Percentiles rank a stretch among this genome's conserved stretches.
These are phyloP conservation scores for Calameuta idolon DNA, from an alignment of 2,888 invertebrate genomes.

Conservation along the genomic window DNA sequence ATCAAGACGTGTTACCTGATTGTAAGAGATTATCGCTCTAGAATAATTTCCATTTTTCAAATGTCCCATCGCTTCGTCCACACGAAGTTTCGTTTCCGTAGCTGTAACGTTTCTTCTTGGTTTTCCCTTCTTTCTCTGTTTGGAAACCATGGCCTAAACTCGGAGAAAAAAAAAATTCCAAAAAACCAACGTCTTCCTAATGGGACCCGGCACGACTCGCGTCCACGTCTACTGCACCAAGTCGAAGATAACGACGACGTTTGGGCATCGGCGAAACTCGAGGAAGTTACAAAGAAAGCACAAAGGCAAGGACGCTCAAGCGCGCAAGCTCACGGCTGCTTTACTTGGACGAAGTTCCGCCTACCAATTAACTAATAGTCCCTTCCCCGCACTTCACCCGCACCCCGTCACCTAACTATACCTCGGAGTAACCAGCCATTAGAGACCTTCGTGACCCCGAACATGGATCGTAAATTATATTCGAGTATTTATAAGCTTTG, in stretches of 20 bases:
- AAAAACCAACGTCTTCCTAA: neutral
- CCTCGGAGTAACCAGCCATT: neutral
- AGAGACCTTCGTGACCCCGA: neutral
- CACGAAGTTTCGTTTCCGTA: slow-evolving; percentile 74
- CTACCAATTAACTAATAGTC: neutral
- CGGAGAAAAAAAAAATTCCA: no score
- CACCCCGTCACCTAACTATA: neutral
- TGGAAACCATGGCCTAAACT: neutral
- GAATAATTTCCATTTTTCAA: slow-evolving; percentile 80
- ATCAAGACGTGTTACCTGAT: slow-evolving; percentile 71
- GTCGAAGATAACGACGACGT: neutral
- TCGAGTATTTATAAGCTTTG: neutral
- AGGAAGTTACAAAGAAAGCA: slow-evolving; percentile 18
- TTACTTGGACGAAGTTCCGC: neutral
- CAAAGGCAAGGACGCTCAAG: slow-evolving; percentile 26
- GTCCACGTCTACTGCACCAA: neutral
- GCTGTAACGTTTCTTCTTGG: neutral
- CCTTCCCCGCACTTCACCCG: neutral
- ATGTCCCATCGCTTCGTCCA: slow-evolving; percentile 83
- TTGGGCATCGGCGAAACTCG: neutral
- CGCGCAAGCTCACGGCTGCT: slow-evolving; percentile 37
- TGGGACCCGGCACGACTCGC: neutral
- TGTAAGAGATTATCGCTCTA: slow-evolving; percentile 78
- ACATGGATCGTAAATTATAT: neutral
- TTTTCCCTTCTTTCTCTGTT: neutral